Conservation (phyloP, 2,888 invertebrate genomes). For the Acleris cristana region DNA sequence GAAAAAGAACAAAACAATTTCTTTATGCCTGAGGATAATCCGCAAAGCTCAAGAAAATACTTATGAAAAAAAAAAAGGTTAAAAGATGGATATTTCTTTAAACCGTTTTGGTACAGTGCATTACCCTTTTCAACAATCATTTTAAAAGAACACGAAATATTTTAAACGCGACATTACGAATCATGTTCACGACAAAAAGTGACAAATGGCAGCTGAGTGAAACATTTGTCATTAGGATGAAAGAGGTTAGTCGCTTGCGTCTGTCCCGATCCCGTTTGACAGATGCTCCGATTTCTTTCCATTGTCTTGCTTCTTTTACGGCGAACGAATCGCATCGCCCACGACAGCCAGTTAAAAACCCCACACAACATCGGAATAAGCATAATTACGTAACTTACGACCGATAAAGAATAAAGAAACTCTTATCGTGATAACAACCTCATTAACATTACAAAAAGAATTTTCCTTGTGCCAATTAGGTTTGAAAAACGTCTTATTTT, state of each 20-base stretch:
- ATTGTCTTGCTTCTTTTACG: slow-evolving; percentile 13
- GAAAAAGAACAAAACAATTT: no score
- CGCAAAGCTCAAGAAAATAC: no score
- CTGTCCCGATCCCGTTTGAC: slow-evolving; percentile 9
- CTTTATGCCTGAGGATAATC: no score
- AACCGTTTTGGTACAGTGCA: background rate
- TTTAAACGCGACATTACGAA: slow-evolving; percentile 19
- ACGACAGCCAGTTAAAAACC: background rate
- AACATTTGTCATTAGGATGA: slow-evolving; percentile 34
- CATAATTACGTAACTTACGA: slow-evolving; percentile 13
- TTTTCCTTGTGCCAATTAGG: slow-evolving; percentile 28
- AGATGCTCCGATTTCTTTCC: slow-evolving; percentile 17
- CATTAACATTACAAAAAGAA: slow-evolving; percentile 28
- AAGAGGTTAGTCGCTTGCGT: slow-evolving; percentile 16
- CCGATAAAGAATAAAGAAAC: slow-evolving; percentile 30
- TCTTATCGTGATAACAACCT: slow-evolving; percentile 34
- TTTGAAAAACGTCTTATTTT: slow-evolving; percentile 1
- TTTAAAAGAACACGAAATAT: slow-evolving; percentile 5
- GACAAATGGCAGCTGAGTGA: slow-evolving; percentile 32
- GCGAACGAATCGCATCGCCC: slow-evolving; percentile 6
- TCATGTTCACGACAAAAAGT: slow-evolving; percentile 22
- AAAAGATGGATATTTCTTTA: no score
- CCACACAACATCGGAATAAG: slow-evolving; percentile 7
- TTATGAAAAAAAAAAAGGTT: no score
- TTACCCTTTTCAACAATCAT: background rate